Base-by-base conservation (phyloP, 2,888 invertebrate genomes). In the Thecophora atra region DNA sequence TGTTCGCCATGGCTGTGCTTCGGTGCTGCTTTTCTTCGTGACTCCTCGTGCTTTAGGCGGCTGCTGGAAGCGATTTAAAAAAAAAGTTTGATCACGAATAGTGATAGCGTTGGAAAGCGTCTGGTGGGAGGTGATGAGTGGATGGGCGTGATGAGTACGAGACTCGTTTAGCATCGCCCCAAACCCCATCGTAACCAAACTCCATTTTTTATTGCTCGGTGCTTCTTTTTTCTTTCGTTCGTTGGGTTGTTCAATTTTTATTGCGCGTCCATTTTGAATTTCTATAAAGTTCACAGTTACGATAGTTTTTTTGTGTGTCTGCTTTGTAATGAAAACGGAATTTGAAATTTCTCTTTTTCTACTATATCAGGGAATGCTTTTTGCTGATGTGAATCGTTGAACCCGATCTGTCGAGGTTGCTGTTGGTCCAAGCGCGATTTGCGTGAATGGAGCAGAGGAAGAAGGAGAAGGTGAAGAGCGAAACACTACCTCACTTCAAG, bases 261-360 rank as follows among this genome's bases (percentile, higher is more conserved):
- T 58, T 71, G 58, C 58, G 63, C 58, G 13, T 71, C 47, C 64
- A 71, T 65, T 71, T 71, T 65, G 65, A 65, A 58, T 71, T 71
- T 65, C 71, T 58, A 64, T 65, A 30, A 56, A 71, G 64, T 64
- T 58, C 44, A 65, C 65, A 60, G 56, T 19, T 58, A n/a, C n/a
- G n/a, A n/a, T n/a, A n/a, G 21, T 56, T 63, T 42, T 52, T 60
- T 51, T 51, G 47, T 51, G 26, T 21, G n/a, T 68, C n/a, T 56
- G 28, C 17, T 19, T 54, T 21, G 54, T 54, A 26, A 42, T 58
- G 28, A 15, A 60, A 30, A 26, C 19, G 58, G 62, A 60, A 60
- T 60, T 69, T 7, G 5, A 47, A 60, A 47, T 69, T 44, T 60
- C 28, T 44, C 28, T 69, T 21, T 44, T 44, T 17, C 37, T 51